phyloP scores from a whole-genome alignment of 1,140 invertebrate species.

The Mesaphorura yosii region DNA sequence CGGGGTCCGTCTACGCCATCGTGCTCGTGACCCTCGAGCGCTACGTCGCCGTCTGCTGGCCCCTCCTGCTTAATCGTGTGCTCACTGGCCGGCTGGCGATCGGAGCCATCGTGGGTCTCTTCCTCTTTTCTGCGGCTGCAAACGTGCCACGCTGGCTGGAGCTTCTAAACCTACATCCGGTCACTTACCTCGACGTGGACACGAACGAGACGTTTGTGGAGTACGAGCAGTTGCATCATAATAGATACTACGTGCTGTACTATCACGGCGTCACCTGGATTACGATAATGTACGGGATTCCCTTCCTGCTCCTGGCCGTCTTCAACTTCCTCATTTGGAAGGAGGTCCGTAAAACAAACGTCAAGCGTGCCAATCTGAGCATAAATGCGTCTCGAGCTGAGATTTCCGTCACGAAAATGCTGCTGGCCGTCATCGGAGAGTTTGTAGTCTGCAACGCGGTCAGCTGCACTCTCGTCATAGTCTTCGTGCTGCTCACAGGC shows the following conservation, averaged over 20 bases:
- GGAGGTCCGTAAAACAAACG: neutral
- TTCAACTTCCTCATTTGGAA: neutral
- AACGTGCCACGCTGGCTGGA: constrained; percentile 1
- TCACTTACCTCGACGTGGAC: neutral
- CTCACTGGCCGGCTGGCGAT: constrained; percentile 40
- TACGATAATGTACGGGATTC: constrained; percentile 2
- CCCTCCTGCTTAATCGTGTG: constrained; percentile 67
- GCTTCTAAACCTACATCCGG: neutral
- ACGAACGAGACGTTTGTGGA: constrained; percentile 49
- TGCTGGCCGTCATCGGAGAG: no score
- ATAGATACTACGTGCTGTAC: neutral
- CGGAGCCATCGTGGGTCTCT: neutral
- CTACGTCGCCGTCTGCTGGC: constrained; percentile 91
- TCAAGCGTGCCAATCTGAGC: no score
- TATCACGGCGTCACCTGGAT: neutral
- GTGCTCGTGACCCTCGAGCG: constrained; percentile 87
- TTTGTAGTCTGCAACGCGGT: no score
- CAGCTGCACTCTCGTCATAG: no score
- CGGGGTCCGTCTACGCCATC: constrained; percentile 86
- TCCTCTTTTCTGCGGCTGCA: neutral
- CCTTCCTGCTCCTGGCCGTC: neutral
- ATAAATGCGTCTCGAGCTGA: no score
- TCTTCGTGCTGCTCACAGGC: no score
- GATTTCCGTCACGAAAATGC: no score
- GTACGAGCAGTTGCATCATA: neutral